These are phyloP conservation scores for Thera britannica DNA, from an alignment of 2,888 invertebrate species.

Conservation along the genomic window DNA sequence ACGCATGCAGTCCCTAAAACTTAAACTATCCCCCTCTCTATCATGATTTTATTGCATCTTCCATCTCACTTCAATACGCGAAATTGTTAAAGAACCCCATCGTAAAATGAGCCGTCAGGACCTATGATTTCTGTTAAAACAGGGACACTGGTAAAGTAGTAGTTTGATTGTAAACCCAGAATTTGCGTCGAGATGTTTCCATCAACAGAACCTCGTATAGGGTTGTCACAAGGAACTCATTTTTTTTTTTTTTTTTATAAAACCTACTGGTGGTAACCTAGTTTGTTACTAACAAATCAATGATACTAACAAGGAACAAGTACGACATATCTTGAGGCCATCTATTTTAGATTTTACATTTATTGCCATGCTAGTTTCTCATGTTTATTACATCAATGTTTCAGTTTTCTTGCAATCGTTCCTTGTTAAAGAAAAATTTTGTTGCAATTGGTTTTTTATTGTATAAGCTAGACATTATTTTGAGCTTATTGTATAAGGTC, in stretches of 20 bases:
- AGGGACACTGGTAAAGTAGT: constrained; percentile 19
- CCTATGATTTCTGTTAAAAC: constrained; percentile 1
- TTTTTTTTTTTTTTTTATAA: neutral
- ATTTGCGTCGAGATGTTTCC: constrained; percentile 25
- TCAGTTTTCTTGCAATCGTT: too few species aligned
- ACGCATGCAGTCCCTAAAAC: constrained; percentile 22
- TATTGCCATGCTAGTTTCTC: too few species aligned
- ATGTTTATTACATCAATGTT: too few species aligned
- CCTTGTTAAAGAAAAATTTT: too few species aligned
- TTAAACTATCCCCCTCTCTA: constrained; percentile 24
- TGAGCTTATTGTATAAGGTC: too few species aligned
- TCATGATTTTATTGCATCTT: constrained; percentile 20
- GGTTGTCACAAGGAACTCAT: constrained; percentile 5
- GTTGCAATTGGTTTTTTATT: too few species aligned
- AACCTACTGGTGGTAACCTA: too few species aligned
- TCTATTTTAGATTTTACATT: too few species aligned
- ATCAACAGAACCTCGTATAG: constrained; percentile 17
- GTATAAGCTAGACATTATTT: too few species aligned
- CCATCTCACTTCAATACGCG: constrained; percentile 28
- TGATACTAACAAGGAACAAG: too few species aligned
- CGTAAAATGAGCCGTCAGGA: constrained; percentile 34
- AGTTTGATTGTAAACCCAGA: constrained; percentile 22
- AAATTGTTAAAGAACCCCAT: constrained; percentile 31
- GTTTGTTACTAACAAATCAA: too few species aligned
- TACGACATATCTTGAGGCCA: too few species aligned